Evolutionary conservation across 2,113 vertebrate genomes (phyloP).

Genomic region (Petrocephalus microphthalmus): DNA sequence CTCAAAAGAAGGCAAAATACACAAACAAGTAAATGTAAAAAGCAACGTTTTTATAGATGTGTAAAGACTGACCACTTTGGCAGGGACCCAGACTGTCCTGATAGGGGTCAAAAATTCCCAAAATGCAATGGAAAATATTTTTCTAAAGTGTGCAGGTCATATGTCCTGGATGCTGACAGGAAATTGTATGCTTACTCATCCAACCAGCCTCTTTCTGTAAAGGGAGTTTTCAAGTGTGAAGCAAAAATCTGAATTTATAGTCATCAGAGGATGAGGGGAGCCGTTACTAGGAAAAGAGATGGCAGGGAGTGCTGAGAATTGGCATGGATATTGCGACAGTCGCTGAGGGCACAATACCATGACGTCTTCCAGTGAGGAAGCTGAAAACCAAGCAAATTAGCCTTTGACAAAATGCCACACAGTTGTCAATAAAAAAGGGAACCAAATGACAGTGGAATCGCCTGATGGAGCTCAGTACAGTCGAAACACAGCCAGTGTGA

Average conservation of each 20-base stretch:
- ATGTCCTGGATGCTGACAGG: conserved; percentile 13
- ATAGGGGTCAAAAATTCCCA: conserved; percentile 6
- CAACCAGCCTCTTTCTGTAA: conserved; percentile 11
- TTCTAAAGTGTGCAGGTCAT: conserved; percentile 21
- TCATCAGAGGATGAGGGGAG: conserved; percentile 15
- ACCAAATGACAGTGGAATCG: not conserved
- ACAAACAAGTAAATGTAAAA: no score
- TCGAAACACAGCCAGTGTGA: not conserved
- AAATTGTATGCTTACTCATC: conserved; percentile 26
- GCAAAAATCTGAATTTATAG: conserved; percentile 14
- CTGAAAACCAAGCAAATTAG: conserved; percentile 26
- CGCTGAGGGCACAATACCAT: conserved; percentile 20
- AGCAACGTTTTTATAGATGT: conserved; percentile 21
- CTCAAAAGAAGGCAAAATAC: not conserved
- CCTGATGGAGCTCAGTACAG: not conserved
- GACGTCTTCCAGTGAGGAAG: conserved; percentile 18
- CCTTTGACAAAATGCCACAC: not conserved
- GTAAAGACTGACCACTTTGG: conserved; percentile 20
- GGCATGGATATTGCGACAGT: not conserved
- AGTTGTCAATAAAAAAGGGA: not conserved
- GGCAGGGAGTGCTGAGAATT: conserved; percentile 26
- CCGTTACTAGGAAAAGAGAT: conserved; percentile 19
- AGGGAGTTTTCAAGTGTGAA: conserved; percentile 27
- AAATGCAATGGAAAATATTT: no score
- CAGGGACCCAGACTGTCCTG: conserved; percentile 25